Base-by-base conservation (phyloP, 2,113 vertebrate genomes). In the Lampris megalopsis region DNA sequence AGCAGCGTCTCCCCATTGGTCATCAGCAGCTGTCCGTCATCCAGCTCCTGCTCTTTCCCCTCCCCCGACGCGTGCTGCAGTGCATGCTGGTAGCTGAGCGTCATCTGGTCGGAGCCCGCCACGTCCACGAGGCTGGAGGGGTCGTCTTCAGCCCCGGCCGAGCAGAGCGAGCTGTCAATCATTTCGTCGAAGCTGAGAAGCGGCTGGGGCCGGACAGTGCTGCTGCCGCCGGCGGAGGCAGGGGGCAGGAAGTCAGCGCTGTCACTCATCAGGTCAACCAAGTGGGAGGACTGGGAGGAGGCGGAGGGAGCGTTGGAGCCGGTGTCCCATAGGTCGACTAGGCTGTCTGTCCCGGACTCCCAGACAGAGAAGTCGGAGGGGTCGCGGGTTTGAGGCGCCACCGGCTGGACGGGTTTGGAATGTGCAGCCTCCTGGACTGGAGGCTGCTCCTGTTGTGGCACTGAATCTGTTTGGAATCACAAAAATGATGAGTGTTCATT, bases 171-270 rank as follows among this genome's bases (percentile, higher is more conserved):
- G 64, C 94, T 93, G 0, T 97, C 97, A 0, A 95, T 95, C 85
- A 96, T 90, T 65, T 98, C 97, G 0, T 98, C 97, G 50, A 98
- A 97, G 94, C 95, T 96, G 88, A 98, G 94, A 73, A 98, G 94
- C 1, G 94, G 88, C 88, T 95, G 92, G 11, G 93, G 91, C 11
- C 81, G 80, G 35, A 38, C 40, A 50, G 62, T 38, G 56, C 6
- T 86, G 71, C 0, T 77, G 74, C 35, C 36, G n/a, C 62, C 3
- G 10, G 74, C 53, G 37, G 54, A 4, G 6, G 42, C 88, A 80
- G 4, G 86, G 41, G 91, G 81, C 35, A 84, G 84, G 52, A 78
- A 52, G 5, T 68, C 83, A 0, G 3, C 49, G 64, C 53, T 3
- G 24, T 89, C 91, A 2, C 80, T 90, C 91, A 92, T 92, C 88